Evolutionary conservation across 1,140 invertebrate genomes (phyloP).

Genomic region (Monochamus saltuarius): DNA sequence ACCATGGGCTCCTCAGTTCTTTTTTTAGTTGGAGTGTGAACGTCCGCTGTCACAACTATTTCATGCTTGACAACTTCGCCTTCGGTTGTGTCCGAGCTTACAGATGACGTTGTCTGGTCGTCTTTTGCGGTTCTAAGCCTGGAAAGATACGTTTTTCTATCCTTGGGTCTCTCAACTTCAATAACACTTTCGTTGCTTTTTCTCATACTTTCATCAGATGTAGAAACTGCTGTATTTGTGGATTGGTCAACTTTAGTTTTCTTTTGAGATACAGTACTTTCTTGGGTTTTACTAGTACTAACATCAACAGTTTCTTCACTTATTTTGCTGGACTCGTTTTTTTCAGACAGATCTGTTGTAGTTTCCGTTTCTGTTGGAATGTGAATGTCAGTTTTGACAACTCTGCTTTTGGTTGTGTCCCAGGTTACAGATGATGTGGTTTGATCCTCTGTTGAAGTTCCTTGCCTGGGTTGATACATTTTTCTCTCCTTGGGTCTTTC

Average conservation of each 20-base stretch:
- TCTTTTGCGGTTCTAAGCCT: background rate
- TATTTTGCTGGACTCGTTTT: background rate
- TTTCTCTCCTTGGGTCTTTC: background rate
- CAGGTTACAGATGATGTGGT: background rate
- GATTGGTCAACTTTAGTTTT: constrained; percentile 3
- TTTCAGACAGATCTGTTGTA: too few species aligned
- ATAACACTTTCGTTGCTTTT: background rate
- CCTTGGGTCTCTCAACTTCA: background rate
- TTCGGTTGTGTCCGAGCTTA: background rate
- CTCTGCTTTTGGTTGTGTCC: background rate
- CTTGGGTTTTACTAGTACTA: background rate
- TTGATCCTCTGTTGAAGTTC: background rate
- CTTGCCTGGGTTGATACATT: background rate
- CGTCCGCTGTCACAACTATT: background rate
- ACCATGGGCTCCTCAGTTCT: background rate
- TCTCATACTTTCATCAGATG: background rate
- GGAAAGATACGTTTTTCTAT: background rate
- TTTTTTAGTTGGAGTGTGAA: background rate
- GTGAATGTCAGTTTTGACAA: background rate
- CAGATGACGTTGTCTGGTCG: background rate
- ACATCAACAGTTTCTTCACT: background rate
- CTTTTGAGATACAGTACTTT: background rate
- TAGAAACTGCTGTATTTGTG: background rate
- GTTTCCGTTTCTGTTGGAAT: too few species aligned
- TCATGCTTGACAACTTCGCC: background rate